phyloP scores from a whole-genome alignment of 2,888 invertebrate genomes.

The Fragum whitleyi region DNA sequence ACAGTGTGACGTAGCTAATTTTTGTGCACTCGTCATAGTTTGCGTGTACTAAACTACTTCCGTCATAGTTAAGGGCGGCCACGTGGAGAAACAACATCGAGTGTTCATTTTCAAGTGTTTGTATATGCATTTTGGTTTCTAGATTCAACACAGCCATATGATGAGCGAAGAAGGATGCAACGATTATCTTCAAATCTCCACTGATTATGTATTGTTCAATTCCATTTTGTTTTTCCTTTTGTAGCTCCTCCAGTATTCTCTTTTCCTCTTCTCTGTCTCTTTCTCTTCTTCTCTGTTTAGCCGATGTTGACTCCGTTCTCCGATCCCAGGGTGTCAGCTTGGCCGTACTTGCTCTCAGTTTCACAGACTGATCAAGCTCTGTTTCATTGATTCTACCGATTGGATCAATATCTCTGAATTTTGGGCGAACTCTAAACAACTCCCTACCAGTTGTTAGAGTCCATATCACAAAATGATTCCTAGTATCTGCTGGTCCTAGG shows the following conservation, averaged over 20 bases:
- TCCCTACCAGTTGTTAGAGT: constrained; percentile 79
- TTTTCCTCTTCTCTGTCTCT: constrained; percentile 75
- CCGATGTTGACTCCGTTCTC: constrained; percentile 77
- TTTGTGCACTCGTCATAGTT: constrained; percentile 83
- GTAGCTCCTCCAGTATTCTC: constrained; percentile 72
- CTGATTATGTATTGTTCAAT: constrained; percentile 83
- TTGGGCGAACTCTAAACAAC: constrained; percentile 77
- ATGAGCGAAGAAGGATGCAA: constrained; percentile 84
- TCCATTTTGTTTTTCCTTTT: constrained; percentile 81
- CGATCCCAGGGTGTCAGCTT: constrained; percentile 83
- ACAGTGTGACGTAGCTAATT: constrained; percentile 83
- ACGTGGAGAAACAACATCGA: constrained; percentile 82
- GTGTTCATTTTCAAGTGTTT: constrained; percentile 79
- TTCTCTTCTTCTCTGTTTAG: constrained; percentile 72
- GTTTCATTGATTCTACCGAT: constrained; percentile 51
- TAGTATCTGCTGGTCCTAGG: constrained; percentile 81
- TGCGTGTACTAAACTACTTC: constrained; percentile 80
- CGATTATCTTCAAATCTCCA: constrained; percentile 78
- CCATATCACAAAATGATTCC: constrained; percentile 83
- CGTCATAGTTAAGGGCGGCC: constrained; percentile 79
- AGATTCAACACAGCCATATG: constrained; percentile 84
- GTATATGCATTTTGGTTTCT: constrained; percentile 73
- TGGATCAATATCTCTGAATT: constrained; percentile 73
- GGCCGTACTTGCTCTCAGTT: constrained; percentile 69
- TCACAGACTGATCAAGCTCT: constrained; percentile 57